Conservation (phyloP, 2,113 vertebrate species). For the Caretta caretta region DNA sequence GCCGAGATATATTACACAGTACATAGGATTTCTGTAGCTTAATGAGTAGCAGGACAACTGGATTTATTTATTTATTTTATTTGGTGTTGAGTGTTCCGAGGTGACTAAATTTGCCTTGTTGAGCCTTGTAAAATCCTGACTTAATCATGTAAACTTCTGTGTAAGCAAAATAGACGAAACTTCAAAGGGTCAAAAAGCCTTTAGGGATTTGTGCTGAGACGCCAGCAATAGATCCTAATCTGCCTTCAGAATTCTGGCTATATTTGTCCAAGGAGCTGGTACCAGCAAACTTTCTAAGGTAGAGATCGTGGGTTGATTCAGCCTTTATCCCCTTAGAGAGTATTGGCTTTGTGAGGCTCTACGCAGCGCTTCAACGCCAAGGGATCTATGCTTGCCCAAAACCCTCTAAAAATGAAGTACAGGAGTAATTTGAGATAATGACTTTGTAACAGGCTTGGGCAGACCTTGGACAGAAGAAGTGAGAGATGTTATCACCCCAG, state of each 20-base stretch:
- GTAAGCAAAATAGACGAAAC: constrained; percentile 79
- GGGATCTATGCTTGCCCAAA: constrained; percentile 73
- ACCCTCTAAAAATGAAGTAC: constrained; percentile 78
- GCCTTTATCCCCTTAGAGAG: constrained; percentile 83
- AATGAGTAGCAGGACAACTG: constrained; percentile 60
- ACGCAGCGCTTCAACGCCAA: constrained; percentile 76
- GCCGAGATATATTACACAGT: not conserved
- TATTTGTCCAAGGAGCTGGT: constrained; percentile 78
- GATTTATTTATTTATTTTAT: not conserved
- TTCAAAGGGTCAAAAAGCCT: constrained; percentile 80
- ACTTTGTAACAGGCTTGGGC: constrained; percentile 83
- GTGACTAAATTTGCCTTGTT: constrained; percentile 74
- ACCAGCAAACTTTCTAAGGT: constrained; percentile 77
- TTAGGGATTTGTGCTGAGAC: constrained; percentile 73
- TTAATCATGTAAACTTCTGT: constrained; percentile 80
- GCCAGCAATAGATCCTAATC: constrained; percentile 78
- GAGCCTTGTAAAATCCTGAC: constrained; percentile 79
- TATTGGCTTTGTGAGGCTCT: constrained; percentile 83
- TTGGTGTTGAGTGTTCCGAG: constrained; percentile 54
- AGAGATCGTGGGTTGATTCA: constrained; percentile 81
- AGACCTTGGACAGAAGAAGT: constrained; percentile 82
- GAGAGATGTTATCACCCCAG: constrained; percentile 85
- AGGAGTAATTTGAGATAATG: constrained; percentile 88
- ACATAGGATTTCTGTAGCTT: constrained; percentile 25
- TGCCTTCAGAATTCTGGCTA: constrained; percentile 71